Evolutionary conservation across 2,888 invertebrate genomes (phyloP).

Genomic region (Lissocephala sabroskyi): DNA sequence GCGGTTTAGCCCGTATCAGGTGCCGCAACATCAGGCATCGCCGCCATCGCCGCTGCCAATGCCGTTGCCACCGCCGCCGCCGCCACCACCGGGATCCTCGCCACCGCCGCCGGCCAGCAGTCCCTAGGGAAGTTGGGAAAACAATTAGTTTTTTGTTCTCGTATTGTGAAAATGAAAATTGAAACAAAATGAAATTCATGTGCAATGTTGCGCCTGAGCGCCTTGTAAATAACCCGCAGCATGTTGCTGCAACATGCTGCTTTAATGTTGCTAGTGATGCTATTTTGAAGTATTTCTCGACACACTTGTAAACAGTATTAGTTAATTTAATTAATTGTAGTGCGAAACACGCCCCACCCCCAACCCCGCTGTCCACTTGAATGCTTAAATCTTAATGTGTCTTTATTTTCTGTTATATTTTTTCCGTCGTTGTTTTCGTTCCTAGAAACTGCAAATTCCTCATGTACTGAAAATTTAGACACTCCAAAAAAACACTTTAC

Average conservation of each 20-base stretch:
- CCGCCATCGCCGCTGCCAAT: constrained; percentile 3
- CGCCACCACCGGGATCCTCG: constrained; percentile 30
- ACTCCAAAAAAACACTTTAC: too few species aligned
- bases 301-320: constrained; percentile 46
- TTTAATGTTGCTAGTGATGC: constrained; percentile 13
- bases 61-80: constrained; percentile 49
- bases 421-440: constrained; percentile 18
- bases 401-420: constrained; percentile 12
- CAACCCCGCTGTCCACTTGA: not conserved
- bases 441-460: too few species aligned
- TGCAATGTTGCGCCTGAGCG: constrained; percentile 36
- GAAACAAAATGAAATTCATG: constrained; percentile 40
- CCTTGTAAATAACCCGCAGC: constrained; percentile 41
- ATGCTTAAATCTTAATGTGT: not conserved
- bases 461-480: too few species aligned
- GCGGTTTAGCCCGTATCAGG: constrained; percentile 69
- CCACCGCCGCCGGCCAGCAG: constrained; percentile 33
- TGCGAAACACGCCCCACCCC: not conserved
- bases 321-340: constrained; percentile 59
- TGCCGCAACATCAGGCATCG: constrained; percentile 52
- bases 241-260: constrained; percentile 54
- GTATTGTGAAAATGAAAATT: not conserved
- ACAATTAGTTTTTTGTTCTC: not conserved
- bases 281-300: too few species aligned
- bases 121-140: constrained; percentile 32